Evolutionary conservation across 2,888 invertebrate genomes (phyloP), one percentile per base, ranked within the genome.

Genomic region (Aelia acuminata): DNA sequence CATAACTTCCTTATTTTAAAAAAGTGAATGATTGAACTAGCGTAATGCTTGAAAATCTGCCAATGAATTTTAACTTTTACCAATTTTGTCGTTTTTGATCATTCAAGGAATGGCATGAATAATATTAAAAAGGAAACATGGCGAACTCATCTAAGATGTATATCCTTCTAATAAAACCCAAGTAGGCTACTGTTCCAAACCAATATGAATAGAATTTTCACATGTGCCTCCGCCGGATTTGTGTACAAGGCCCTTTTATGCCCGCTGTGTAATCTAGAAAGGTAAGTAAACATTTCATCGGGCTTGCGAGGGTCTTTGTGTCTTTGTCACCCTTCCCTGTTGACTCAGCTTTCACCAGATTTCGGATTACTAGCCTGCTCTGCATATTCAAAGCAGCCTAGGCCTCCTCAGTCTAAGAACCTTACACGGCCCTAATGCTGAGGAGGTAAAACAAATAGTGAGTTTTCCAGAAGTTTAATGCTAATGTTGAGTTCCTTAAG

Each of bases 221-320:
- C 57, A 57, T 57, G 26, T 13, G 53, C 11, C 26, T 26, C 26
- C 57, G 57, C 2, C 53, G 26, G 57, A 0, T 70, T 70, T 43
- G 43, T 4, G n/a, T n/a, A 22, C 22, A 13, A 11, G 10, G n/a
- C n/a, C n/a, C 80, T 80, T 80, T 80, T 47, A 80, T 80, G 80
- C 80, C 43, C 11, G 3, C 43, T 80, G 80, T 80, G 80, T 47
- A n/a, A n/a, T 20, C 80, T 80, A 80, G 80, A 47, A 47, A 43
- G 80, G 80, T 80, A 80, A 47, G 80, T 47, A 80, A 80, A 80
- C 80, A 80, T 80, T 39, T 80, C 80, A 80, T 80, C 80, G 43
- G 22, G 80, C 43, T 47, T 80, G 43, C 43, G 80, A 80, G 80
- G 22, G 10, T 80, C 80, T 80, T 80, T 80, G 80, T 80, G 39